A percentile compares a stretch with the other conserved stretches of the same genome.
phyloP scores from a whole-genome alignment of 64 coral and sea anemone genomes.

The Actinia tenebrosa region DNA sequence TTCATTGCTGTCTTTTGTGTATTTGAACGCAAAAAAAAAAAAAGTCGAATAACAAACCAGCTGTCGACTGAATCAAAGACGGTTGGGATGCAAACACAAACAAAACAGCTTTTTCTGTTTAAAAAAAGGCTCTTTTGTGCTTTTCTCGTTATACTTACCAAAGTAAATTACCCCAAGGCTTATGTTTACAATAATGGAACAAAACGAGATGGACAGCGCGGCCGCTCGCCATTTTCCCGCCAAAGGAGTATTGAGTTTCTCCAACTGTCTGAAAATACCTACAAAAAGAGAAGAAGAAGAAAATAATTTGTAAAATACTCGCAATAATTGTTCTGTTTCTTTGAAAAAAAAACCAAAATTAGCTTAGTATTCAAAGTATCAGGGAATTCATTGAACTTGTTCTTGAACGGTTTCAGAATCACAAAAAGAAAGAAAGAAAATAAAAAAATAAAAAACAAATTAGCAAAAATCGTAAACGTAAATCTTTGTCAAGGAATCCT shows the following conservation, averaged over 20 bases:
- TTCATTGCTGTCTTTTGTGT: neutral
- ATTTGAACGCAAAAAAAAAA: neutral
- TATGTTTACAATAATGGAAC: constrained; percentile 35
- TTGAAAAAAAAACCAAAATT: too few species aligned
- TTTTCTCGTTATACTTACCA: constrained; percentile 7
- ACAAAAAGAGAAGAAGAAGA: neutral
- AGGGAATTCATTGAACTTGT: too few species aligned
- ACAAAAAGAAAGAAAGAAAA: too few species aligned
- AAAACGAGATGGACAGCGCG: constrained; percentile 33
- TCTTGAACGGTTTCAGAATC: too few species aligned
- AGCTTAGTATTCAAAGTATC: too few species aligned
- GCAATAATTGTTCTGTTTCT: neutral
- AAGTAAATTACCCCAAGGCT: constrained; percentile 38
- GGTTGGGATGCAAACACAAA: neutral
- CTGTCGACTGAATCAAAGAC: neutral
- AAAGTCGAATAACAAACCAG: neutral
- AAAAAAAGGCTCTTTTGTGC: neutral
- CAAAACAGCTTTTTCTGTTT: constrained; percentile 1
- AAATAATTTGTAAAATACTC: neutral
- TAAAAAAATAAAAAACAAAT: too few species aligned
- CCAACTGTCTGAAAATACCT: constrained; percentile 25
- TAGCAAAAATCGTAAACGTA: too few species aligned
- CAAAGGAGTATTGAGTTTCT: constrained; percentile 34
- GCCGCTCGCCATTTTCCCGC: constrained; percentile 17
- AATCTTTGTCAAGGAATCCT: too few species aligned